Conservation (phyloP, 2,113 vertebrate species). For the Myiopsitta monachus region DNA sequence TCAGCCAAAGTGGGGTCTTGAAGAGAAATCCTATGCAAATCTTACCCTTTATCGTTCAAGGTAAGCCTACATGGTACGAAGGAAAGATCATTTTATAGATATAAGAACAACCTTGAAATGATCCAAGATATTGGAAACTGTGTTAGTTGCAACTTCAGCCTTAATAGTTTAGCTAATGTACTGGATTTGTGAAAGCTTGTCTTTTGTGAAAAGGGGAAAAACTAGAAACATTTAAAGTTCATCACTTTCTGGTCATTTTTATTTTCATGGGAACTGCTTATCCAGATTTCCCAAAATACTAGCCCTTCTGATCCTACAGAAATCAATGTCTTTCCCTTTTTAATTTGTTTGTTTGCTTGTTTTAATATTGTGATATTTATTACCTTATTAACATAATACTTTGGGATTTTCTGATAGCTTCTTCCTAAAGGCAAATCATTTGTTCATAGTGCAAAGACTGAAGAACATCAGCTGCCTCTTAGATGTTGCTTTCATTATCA, state of each 20-base stretch:
- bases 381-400: neutral
- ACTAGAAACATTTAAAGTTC: neutral
- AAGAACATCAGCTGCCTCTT: neutral
- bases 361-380: neutral
- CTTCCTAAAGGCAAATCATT: neutral
- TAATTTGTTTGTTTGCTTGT: neutral
- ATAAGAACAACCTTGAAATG: neutral
- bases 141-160: neutral
- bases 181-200: neutral
- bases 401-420: neutral
- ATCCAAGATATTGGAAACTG: neutral
- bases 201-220: neutral
- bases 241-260: accelerated
- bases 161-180: neutral
- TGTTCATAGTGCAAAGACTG: neutral
- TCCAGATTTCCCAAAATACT: neutral
- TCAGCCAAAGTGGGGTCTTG: neutral
- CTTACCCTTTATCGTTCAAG: neutral
- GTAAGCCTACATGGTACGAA: neutral
- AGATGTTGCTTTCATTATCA: neutral
- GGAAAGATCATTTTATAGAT: neutral
- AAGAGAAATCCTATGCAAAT: neutral
- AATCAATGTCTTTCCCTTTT: neutral
- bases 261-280: neutral
- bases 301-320: neutral